Conservation (phyloP, 2,797 vertebrate genomes). For the Rhinoraja longicauda region DNA sequence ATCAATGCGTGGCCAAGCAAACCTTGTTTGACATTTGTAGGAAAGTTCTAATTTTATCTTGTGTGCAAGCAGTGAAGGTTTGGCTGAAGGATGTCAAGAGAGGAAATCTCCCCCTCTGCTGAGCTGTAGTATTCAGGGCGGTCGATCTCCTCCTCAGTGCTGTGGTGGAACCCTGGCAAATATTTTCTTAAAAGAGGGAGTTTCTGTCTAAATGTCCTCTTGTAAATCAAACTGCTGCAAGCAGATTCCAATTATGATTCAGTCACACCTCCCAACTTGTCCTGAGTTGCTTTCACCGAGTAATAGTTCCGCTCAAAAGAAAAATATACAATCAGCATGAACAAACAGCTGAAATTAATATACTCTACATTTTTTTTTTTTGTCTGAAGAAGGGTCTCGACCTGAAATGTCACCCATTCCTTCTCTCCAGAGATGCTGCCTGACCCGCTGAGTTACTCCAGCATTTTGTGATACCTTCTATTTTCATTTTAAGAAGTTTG, state of each 20-base stretch:
- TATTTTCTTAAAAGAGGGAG: slow-evolving; percentile 32
- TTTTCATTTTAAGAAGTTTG: background rate
- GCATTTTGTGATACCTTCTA: no score
- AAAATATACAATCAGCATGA: background rate
- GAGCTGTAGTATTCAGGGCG: background rate
- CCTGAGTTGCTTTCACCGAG: background rate
- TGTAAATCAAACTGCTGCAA: slow-evolving; percentile 1
- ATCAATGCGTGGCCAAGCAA: background rate
- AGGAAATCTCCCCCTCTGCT: slow-evolving; percentile 7
- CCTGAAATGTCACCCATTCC: no score
- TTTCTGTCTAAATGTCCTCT: background rate
- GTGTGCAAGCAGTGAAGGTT: background rate
- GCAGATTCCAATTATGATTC: slow-evolving; percentile 3
- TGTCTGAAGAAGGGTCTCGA: no score
- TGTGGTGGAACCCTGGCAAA: slow-evolving; percentile 20
- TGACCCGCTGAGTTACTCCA: no score
- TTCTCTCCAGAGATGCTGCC: no score
- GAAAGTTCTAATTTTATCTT: slow-evolving; percentile 26
- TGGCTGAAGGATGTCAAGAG: background rate
- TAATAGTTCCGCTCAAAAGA: background rate
- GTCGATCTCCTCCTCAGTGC: background rate
- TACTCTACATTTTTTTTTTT: background rate
- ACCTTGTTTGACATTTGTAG: background rate
- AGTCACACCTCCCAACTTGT: background rate
- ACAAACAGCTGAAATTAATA: background rate